These are phyloP conservation scores for Brenthis daphne DNA, from an alignment of 2,888 invertebrate species.

Conservation along the genomic window DNA sequence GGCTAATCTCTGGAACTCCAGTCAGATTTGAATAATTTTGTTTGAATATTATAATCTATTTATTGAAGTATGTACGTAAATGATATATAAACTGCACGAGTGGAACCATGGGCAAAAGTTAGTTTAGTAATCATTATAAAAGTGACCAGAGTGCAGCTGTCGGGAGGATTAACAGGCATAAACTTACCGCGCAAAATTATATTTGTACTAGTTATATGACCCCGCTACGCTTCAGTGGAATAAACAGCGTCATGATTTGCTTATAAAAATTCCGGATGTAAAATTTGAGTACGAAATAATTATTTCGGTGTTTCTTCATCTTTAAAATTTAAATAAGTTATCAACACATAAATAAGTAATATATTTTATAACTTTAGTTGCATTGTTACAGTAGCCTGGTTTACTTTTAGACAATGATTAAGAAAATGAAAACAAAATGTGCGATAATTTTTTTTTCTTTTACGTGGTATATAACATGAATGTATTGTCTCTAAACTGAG, in stretches of 20 bases:
- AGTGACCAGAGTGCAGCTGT: slow-evolving; percentile 19
- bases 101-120: too few relatives aligned
- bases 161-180: slow-evolving; percentile 34
- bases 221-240: slow-evolving; percentile 72
- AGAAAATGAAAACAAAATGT: too few relatives aligned
- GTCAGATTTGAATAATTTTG: too few relatives aligned
- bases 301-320: slow-evolving; percentile 31
- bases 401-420: background rate
- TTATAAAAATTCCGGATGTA: slow-evolving; percentile 53
- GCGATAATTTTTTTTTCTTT: background rate
- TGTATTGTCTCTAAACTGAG: too few relatives aligned
- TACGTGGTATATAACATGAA: too few relatives aligned
- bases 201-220: slow-evolving; percentile 76
- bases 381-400: slow-evolving; percentile 18
- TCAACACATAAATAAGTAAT: too few relatives aligned
- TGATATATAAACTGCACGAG: too few relatives aligned
- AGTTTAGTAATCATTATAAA: background rate
- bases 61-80: too few relatives aligned
- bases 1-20: too few relatives aligned
- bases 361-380: background rate
- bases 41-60: too few relatives aligned
- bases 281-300: slow-evolving; percentile 44
- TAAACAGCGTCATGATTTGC: slow-evolving; percentile 67
- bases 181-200: slow-evolving; percentile 42
- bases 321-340: slow-evolving; percentile 16